phyloP scores from a whole-genome alignment of 35 echinoderm and acorn worm species.

The Amphiura filiformis region DNA sequence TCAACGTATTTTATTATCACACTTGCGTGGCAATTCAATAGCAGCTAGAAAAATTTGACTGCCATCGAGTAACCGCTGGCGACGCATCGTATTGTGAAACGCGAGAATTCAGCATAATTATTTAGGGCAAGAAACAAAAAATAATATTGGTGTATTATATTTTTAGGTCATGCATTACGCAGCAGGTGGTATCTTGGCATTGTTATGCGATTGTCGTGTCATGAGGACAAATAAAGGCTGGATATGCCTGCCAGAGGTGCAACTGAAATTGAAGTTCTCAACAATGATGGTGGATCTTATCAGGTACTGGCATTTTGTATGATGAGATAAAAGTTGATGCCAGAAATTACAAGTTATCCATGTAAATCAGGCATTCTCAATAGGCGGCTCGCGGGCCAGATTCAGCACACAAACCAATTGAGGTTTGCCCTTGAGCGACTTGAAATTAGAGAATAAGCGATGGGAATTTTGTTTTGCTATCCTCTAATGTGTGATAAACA shows the following conservation, averaged over 20 bases:
- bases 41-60: no score
- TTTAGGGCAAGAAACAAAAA: no score
- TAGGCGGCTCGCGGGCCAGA: background rate
- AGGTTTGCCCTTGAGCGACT: background rate
- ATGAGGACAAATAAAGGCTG: slow-evolving; percentile 44
- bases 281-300: background rate
- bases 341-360: background rate
- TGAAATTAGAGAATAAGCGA: background rate
- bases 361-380: background rate
- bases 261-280: slow-evolving; percentile 24
- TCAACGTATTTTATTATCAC: no score
- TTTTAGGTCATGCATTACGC: slow-evolving; percentile 48
- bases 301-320: background rate
- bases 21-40: no score
- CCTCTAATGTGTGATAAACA: no score
- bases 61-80: no score
- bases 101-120: no score
- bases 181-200: slow-evolving; percentile 29
- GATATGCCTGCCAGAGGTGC: slow-evolving; percentile 53
- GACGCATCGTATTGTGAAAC: no score
- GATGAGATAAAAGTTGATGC: no score
- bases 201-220: slow-evolving; percentile 37
- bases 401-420: background rate
- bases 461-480: no score
- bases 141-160: background rate